phyloP scores from a whole-genome alignment of 2,113 vertebrate species.

The Haliaeetus leucogaster region DNA sequence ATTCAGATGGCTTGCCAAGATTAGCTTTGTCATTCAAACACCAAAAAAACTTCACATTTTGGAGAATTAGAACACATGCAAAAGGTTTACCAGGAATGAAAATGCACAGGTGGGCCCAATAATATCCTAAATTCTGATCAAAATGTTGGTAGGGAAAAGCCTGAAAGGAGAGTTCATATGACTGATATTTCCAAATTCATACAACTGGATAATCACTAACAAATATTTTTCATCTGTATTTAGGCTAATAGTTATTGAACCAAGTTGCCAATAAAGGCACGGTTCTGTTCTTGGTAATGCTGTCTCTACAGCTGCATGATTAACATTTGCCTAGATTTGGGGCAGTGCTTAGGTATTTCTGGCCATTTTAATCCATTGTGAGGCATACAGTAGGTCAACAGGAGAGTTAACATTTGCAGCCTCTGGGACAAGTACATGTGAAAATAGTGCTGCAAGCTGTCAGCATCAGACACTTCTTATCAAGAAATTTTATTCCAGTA shows the following conservation, averaged over 20 bases:
- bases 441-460: background rate
- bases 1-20: constrained; percentile 41
- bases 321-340: background rate
- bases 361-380: background rate
- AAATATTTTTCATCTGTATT: background rate
- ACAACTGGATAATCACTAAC: background rate
- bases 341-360: background rate
- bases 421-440: background rate
- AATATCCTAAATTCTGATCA: background rate
- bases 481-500: background rate
- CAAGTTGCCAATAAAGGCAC: background rate
- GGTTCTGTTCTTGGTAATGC: background rate
- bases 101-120: background rate
- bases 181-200: background rate
- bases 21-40: constrained; percentile 3
- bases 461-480: background rate
- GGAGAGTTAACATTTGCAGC: background rate
- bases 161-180: background rate
- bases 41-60: background rate
- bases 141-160: background rate
- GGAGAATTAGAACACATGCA: background rate
- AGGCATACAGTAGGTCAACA: background rate
- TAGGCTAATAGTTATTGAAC: background rate
- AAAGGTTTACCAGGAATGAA: background rate
- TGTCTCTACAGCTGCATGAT: background rate